Conservation (phyloP, 2,797 vertebrate genomes). For the Phalloptychus januarius region DNA sequence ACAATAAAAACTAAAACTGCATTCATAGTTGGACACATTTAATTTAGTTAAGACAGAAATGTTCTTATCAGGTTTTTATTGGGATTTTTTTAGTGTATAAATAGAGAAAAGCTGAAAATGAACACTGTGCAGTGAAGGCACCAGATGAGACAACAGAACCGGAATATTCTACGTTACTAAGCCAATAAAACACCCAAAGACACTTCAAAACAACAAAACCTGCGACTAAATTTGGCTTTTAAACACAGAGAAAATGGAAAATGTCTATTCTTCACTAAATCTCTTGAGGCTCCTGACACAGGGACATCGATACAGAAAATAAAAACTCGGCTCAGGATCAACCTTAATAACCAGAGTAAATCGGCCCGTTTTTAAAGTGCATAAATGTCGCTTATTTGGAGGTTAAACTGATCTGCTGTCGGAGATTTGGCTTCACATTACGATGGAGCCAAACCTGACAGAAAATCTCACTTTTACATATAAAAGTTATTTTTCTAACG, state of each 20-base stretch:
- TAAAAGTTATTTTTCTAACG: constrained; percentile 24
- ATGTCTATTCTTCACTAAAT: neutral
- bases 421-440: constrained; percentile 9
- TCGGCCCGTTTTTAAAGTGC: constrained; percentile 53
- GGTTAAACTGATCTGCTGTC: constrained; percentile 18
- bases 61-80: neutral
- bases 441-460: constrained; percentile 3
- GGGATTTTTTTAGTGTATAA: constrained; percentile 59
- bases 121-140: constrained; percentile 57
- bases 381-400: constrained; percentile 23
- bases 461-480: constrained; percentile 38
- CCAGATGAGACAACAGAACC: constrained; percentile 31
- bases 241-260: constrained; percentile 3
- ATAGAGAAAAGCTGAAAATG: constrained; percentile 32
- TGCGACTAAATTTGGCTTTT: constrained; percentile 7
- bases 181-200: constrained; percentile 29
- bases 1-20: neutral
- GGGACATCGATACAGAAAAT: constrained; percentile 13
- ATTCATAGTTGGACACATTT: neutral
- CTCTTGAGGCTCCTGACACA: constrained; percentile 18
- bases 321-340: constrained; percentile 40
- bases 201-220: constrained; percentile 15
- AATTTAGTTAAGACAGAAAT: neutral
- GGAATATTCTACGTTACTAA: constrained; percentile 23
- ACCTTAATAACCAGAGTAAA: constrained; percentile 34